Percentiles rank a stretch among this genome's conserved stretches.
These are phyloP conservation scores for Hetaerina titia DNA, from an alignment of 2,888 invertebrate species.

Conservation along the genomic window DNA sequence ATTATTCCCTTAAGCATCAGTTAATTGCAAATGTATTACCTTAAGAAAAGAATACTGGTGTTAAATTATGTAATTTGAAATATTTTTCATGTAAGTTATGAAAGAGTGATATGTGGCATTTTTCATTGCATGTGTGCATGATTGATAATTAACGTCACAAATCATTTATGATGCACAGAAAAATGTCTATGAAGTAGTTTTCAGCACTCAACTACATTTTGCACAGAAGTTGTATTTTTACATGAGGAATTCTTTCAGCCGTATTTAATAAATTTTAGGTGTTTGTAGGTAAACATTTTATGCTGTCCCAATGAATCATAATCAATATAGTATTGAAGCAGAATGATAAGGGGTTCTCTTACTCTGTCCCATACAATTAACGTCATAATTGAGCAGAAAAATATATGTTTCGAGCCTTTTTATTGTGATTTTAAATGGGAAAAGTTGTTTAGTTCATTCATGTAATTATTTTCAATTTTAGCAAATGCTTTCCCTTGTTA, in stretches of 20 bases:
- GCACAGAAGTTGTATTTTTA: not conserved
- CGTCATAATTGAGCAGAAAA: not conserved
- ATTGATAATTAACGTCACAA: not conserved
- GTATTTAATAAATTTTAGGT: not conserved
- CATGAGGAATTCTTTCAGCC: not conserved
- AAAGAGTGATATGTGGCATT: not conserved
- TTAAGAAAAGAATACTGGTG: not conserved
- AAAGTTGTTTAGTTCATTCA: not conserved
- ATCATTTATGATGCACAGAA: constrained; percentile 19
- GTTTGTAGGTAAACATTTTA: not conserved
- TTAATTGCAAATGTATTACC: not conserved
- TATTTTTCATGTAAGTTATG: constrained; percentile 11
- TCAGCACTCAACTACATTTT: constrained; percentile 9
- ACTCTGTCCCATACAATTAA: too few relatives aligned
- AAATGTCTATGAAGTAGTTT: constrained; percentile 39
- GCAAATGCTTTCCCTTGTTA: too few relatives aligned
- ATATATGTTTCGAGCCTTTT: not conserved
- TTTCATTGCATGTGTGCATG: constrained; percentile 56
- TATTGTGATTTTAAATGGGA: too few relatives aligned
- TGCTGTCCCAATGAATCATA: not conserved
- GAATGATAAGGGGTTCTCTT: not conserved
- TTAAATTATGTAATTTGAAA: not conserved
- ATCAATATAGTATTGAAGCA: not conserved
- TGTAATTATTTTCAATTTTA: too few relatives aligned
- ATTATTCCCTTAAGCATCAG: not conserved